Evolutionary conservation across 2,888 invertebrate species (phyloP).

Genomic region (Sinodicranocentrus sp.): DNA sequence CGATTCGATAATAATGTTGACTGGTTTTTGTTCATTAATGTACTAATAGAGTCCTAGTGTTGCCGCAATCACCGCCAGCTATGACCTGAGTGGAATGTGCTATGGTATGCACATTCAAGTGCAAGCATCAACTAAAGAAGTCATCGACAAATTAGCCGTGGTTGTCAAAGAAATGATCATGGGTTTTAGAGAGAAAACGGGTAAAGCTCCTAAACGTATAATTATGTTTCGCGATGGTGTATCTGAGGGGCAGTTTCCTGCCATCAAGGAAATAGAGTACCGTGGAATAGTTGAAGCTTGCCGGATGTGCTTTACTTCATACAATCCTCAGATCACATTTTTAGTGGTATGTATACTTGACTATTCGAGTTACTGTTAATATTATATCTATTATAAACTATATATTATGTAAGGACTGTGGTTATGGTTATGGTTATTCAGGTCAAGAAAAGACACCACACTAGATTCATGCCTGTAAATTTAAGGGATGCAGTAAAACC

Average conservation of each 20-base stretch:
- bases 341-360: slow-evolving; percentile 79
- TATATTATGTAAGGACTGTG: background rate
- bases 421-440: background rate
- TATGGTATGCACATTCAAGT: slow-evolving; percentile 72
- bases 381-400: too few species aligned
- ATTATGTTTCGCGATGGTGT: slow-evolving; percentile 79
- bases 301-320: slow-evolving; percentile 80
- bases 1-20: background rate
- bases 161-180: slow-evolving; percentile 60
- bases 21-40: slow-evolving; percentile 1
- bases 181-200: slow-evolving; percentile 48
- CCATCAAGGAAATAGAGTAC: slow-evolving; percentile 77
- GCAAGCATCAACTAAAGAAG: slow-evolving; percentile 47
- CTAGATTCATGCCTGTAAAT: slow-evolving; percentile 79
- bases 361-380: too few species aligned
- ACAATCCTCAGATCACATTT: slow-evolving; percentile 82
- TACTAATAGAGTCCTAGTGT: slow-evolving; percentile 46
- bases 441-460: slow-evolving; percentile 82
- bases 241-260: slow-evolving; percentile 78
- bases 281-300: slow-evolving; percentile 80
- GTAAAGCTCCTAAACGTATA: slow-evolving; percentile 77
- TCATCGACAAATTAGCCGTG: background rate
- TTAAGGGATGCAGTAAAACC: slow-evolving; percentile 80
- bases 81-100: slow-evolving; percentile 68
- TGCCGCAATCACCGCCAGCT: slow-evolving; percentile 70